A percentile compares a stretch with the other conserved stretches of the same genome.
These are phyloP conservation scores for Trissonchulus latispiculum DNA, from an alignment of 2,888 invertebrate genomes.

Conservation along the genomic window DNA sequence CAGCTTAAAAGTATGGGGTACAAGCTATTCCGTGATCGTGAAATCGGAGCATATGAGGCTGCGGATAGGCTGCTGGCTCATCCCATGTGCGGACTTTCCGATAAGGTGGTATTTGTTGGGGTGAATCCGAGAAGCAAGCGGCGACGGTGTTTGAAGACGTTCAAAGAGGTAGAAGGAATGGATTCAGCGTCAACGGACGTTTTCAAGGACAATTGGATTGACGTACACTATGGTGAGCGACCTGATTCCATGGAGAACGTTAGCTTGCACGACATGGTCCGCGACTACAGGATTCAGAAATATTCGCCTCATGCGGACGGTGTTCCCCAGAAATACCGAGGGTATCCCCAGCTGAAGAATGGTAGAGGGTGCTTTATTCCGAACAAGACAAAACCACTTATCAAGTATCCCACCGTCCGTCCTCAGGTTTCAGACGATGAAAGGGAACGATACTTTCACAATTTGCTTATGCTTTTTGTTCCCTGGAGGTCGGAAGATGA, in stretches of 20 bases:
- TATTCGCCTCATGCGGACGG: too few relatives aligned
- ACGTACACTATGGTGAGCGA: neutral
- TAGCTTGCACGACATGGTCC: neutral
- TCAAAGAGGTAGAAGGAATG: neutral
- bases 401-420: neutral
- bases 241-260: neutral
- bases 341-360: neutral
- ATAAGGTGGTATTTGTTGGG: neutral
- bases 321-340: neutral
- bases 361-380: neutral
- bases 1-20: neutral
- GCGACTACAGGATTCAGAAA: neutral
- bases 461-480: constrained; percentile 6
- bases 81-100: neutral
- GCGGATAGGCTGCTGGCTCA: neutral
- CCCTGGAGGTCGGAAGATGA: constrained; percentile 7
- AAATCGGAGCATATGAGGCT: constrained; percentile 2
- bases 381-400: neutral
- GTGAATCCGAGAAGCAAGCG: neutral
- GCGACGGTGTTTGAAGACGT: neutral
- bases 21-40: neutral
- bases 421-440: too few relatives aligned
- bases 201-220: neutral
- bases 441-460: constrained; percentile 12
- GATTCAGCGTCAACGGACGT: neutral